Evolutionary conservation across 2,888 invertebrate species (phyloP), one percentile per base, ranked within the genome.

Genomic region (Phortica okadai): DNA sequence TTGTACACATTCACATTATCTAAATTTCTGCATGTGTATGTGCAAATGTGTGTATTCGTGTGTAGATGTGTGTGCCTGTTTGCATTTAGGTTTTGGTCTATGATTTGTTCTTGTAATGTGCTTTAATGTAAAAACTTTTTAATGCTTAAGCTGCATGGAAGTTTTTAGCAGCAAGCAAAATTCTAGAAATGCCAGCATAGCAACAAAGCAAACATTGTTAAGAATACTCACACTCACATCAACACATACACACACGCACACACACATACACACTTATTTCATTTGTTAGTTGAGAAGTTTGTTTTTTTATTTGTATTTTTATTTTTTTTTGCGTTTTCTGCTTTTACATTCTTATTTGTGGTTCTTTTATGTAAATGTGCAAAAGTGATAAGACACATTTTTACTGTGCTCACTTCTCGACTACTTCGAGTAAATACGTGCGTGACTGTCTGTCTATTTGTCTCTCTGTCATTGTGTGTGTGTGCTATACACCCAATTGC

Each of bases 341-440:
- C 10, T 16, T 69, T 69, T 69, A 45, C 45, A 8, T 50, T 72
- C 44, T 86, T 86, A 86, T 86, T 86, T 86, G 85, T 88, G 85
- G 87, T 85, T 88, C 87, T 88, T 86, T 86, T 88, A 86, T 86
- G 85, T 86, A 86, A 86, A 86, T 86, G 85, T 84, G 88, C 85
- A 85, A 88, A 88, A 88, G 88, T 86, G 85, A 86, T 86, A 86
- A 86, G 88, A 88, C 85, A 86, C 86, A 87, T 85, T 85, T 88
- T 85, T 87, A 81, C 85, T 88, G 81, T 84, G 33, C 7, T 21
- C 25, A 33, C 11, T 67, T n/a, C 56, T 56, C 56, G 56, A 10
- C 33, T 25, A 33, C 21, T 50, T 33, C 33, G 33, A 33, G 33
- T 33, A 33, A 59, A 16, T 56, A 56, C 16, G 50, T 45, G 69